Evolutionary conservation across 1,140 invertebrate species (phyloP), one percentile per base, ranked within the genome.

Genomic region (Glomeris maerens): DNA sequence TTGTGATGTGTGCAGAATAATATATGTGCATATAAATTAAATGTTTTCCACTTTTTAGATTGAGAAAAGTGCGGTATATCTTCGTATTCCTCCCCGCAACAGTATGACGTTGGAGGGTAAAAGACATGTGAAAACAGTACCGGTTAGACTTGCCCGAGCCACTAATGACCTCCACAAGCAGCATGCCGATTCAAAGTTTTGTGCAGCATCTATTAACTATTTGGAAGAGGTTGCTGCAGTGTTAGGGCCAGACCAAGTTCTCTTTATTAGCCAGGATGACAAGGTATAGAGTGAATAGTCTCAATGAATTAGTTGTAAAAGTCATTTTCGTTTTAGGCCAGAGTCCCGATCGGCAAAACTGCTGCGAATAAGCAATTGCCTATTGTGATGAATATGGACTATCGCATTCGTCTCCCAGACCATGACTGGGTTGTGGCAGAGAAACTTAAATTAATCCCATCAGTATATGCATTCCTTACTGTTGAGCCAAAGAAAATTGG

Each of bases 341-440:
- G 66, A 13, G 63, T 72, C 0, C 65, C 68, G 23, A 56, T 71
- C 25, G 67, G 67, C 36, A 47, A 66, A 20, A 62, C 66, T 44
- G 68, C 64, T 40, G 67, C 62, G 28, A 67, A 66, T 22, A 65
- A 61, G 48, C 65, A 70, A 56, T 52, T 60, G 14, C 60, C 58
- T 10, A 46, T 64, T 2, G 38, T 69, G 53, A 68, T 68, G 64
- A 58, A 66, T 57, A 38, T 71, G 38, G 63, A 70, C 44, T 70
- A 69, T n/a, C n/a, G 55, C 47, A 55, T 70, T 3, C 49, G 25
- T 28, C 56, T 70, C 22, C 65, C 68, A 28, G 65, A 70, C 58
- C 66, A 70, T 60, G 68, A 72, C 54, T 72, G 59, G 54, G 62
- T 67, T 10, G 56, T 68, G 54, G 67, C 61, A 29, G 29, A 49